These are phyloP conservation scores for Triops cancriformis DNA, from an alignment of 1,140 invertebrate species.

Conservation along the genomic window DNA sequence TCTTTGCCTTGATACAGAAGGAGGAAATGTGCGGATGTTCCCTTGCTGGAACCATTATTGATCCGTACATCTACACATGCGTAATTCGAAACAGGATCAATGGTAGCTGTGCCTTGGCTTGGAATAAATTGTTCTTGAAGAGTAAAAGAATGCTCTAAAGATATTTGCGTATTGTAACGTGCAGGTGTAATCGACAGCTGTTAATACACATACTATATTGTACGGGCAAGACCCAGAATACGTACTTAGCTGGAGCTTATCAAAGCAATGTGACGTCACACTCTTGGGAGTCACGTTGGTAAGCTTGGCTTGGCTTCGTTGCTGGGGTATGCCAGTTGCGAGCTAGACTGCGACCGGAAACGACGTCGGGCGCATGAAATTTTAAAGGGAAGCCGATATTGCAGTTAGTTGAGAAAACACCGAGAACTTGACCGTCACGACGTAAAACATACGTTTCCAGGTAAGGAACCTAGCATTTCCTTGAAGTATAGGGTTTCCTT, in stretches of 20 bases:
- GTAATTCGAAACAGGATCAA: too few species aligned
- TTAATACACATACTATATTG: neutral
- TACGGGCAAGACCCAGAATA: neutral
- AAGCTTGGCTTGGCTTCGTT: neutral
- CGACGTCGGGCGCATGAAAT: neutral
- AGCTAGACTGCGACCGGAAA: neutral
- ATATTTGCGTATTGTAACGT: neutral
- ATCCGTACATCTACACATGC: too few species aligned
- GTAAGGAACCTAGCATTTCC: neutral
- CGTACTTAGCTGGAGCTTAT: neutral
- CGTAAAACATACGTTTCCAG: neutral
- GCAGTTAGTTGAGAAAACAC: too few species aligned
- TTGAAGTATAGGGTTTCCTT: neutral
- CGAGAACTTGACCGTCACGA: too few species aligned
- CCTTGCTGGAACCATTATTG: too few species aligned
- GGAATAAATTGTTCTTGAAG: neutral
- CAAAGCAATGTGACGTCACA: neutral
- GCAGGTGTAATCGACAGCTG: neutral
- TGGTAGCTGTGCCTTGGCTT: too few species aligned
- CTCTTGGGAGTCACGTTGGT: neutral
- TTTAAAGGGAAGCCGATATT: too few species aligned
- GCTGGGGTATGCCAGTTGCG: neutral
- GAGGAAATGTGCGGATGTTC: too few species aligned
- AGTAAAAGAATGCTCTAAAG: neutral
- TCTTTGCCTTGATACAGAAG: too few species aligned